Evolutionary conservation across 2,888 invertebrate genomes (phyloP), one percentile per base, ranked within the genome.

Genomic region (Acleris literana): DNA sequence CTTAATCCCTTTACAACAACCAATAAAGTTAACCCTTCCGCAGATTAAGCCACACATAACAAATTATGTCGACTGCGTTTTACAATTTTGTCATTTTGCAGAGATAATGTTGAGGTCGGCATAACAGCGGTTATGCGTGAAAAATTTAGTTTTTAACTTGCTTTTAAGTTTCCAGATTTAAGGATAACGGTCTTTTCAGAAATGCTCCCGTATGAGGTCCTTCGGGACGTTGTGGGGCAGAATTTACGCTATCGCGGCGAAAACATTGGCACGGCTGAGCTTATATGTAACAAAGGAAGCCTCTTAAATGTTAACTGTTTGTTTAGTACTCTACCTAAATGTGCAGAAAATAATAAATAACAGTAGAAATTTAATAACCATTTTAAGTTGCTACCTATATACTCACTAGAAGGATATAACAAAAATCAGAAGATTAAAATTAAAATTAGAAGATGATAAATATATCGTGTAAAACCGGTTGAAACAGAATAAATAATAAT

Each of bases 161-260:
- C 13, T 13, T 5, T 44, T 22, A 43, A 25, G 33, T 29, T 29
- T 9, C 33, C 9, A 29, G 33, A 3, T 33, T 9, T 9, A 22
- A 13, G 56, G 25, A 57, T 46, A 20, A 46, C 25, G n/a, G 33
- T 18, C 7, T 59, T 49, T 59, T 17, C n/a, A 49, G 17, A 55
- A 63, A 60, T 60, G 52, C 22, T 63, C 55, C 33, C 33, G 25
- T 55, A 49, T 51, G 63, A 55, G 51, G 39, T 56, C 55, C 51
- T 51, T 18, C n/a, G 63, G 22, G 43, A 56, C 22, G 39, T 55
- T 51, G 55, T 17, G 17, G 56, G 22, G 56, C 20, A 39, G 18
- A 44, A 55, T 22, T 52, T 20, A 18, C 29, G 58, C 46, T 58
- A 33, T 48, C 49, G 18, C 16, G 18, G 18, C 18, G 29, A 33